These are phyloP conservation scores for Epinephelus moara DNA, from an alignment of 2,113 vertebrate genomes.

Conservation along the genomic window DNA sequence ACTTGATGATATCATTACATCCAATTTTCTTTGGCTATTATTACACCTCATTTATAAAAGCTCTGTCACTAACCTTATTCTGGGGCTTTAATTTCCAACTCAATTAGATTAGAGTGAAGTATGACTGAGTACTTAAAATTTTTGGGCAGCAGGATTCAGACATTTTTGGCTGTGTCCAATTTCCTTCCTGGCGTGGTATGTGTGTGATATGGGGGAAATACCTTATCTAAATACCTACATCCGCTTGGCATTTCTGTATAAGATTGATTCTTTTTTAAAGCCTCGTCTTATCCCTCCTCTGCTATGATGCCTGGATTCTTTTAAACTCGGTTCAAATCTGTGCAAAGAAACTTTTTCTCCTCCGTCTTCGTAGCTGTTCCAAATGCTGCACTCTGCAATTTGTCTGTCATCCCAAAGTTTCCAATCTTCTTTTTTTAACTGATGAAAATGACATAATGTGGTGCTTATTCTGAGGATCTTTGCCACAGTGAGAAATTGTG, in stretches of 20 bases:
- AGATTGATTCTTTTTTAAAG: background rate
- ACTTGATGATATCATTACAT: constrained; percentile 67
- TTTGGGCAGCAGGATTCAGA: constrained; percentile 45
- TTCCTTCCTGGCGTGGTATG: constrained; percentile 44
- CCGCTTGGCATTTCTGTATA: constrained; percentile 13
- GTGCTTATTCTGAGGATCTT: constrained; percentile 25
- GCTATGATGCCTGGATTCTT: constrained; percentile 15
- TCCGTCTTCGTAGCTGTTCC: constrained; percentile 2
- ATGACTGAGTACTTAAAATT: constrained; percentile 69
- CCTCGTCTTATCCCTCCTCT: background rate
- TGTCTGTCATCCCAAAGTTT: constrained; percentile 27
- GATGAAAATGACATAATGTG: constrained; percentile 35
- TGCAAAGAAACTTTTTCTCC: background rate
- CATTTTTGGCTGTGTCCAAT: constrained; percentile 60
- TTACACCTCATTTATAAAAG: constrained; percentile 81
- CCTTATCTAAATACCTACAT: constrained; percentile 49
- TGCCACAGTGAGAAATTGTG: constrained; percentile 36
- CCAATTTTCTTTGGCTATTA: constrained; percentile 76
- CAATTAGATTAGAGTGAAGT: constrained; percentile 76
- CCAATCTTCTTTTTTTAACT: constrained; percentile 19
- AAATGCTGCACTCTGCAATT: constrained; percentile 24
- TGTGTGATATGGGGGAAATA: constrained; percentile 36
- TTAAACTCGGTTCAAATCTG: constrained; percentile 16
- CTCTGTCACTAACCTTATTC: constrained; percentile 77
- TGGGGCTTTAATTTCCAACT: constrained; percentile 77